Base-by-base conservation (phyloP, 1,140 invertebrate species). In the Eurosta solidaginis region DNA sequence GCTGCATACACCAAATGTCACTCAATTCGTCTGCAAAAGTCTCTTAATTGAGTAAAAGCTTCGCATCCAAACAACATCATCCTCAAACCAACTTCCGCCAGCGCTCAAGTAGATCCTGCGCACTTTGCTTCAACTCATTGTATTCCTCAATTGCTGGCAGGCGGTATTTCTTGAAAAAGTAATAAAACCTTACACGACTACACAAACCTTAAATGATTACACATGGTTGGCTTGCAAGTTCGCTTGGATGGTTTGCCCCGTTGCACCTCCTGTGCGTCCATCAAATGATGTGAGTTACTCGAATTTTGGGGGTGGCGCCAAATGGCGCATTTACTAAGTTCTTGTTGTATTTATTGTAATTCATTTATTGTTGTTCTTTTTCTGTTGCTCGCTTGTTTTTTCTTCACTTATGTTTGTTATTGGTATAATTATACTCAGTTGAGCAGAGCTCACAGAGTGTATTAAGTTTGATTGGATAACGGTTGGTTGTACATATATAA, bases 301-400 rank as follows among this genome's bases (percentile, higher is more conserved):
- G 63, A 77, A 59, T 63, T 77, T 63, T 27, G 76, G 50, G 76
- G 76, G 76, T 77, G 76, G 76, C 52, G 76, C 76, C 76, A 77
- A 77, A 77, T 77, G 44, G 42, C 44, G 33, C 36, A 76, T 76
- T 27, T 52, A 33, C 63, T 20, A 77, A 63, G 42, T 25, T 33
- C 49, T 63, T 10, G 36, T 77, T 47, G 22, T 77, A 40, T 29
- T 68, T 68, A 68, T 68, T 68, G 59, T 68, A 68, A 68, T 40
- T n/a, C 20, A 14, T 49, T 49, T 52, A 25, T 77, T 54, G 74
- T 75, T 75, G 74, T 77, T 59, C 9, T 59, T 59, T 14, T 59
- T 59, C 22, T 59, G 10, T 59, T 59, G 10, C 7, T 59, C 22
- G 10, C 22, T 59, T 9, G 10, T 59, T 40, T 52, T 75, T 59